Evolutionary conservation across 2,797 vertebrate genomes (phyloP), one percentile per base, ranked within the genome.

Genomic region (Sphaeramia orbicularis): DNA sequence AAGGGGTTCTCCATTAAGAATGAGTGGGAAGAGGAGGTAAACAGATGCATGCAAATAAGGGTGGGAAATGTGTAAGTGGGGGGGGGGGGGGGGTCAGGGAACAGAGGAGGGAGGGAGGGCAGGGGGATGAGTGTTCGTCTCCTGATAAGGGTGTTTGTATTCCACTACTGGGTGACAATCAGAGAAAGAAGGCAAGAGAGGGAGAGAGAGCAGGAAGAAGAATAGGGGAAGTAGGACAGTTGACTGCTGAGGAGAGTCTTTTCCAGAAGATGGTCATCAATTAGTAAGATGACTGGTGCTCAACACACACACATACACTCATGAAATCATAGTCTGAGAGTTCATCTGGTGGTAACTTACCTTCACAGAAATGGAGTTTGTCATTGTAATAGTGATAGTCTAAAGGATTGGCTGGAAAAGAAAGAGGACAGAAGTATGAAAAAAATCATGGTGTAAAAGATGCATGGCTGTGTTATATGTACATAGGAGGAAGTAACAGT

Each of bases 361-460:
- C 94, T 81, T 97, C 95, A 79, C 85, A 89, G 81, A 95, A 90
- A 43, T 94, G 91, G 72, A 94, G 94, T 88, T 96, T 97, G 83
- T 95, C 96, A 76, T 91, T 94, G 91, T 96, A 94, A 90, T 95
- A 95, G 89, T 93, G 91, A 87, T 92, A 89, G 55, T 95, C 94
- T 73, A 85, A 72, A 53, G 80, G 57, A 79, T 68, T 71, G 12
- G 82, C 94, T 96, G 77, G 32, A 70, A 64, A 47, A 27, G 6
- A 62, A 68, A 81, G 76, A 74, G 72, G 41, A 36, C 36, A 16
- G 55, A 45, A 51, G 50, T n/a, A 63, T 1, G 11, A 4, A 51
- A 56, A 64, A 59, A 9, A 24, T 10, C 19, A 54, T 1, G 14
- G 10, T 45, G 52, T 45, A 14, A 24, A 37, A 3, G 24, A 59